Base-by-base conservation (phyloP, 2,113 vertebrate species). In the Entomyzon cyanotis region DNA sequence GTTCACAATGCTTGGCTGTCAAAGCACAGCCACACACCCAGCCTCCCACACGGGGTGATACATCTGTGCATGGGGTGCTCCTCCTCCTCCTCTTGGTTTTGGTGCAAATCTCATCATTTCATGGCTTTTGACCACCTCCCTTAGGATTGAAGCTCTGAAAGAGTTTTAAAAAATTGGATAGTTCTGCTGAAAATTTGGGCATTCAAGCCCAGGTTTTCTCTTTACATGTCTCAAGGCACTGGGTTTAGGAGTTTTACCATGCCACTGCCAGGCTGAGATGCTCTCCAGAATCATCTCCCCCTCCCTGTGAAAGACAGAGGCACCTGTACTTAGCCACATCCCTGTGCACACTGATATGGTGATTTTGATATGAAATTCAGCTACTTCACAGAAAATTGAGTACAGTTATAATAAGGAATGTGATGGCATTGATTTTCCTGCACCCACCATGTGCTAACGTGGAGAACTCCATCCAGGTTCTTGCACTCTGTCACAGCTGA, bases 331-430 rank as follows among this genome's bases (percentile, higher is more conserved):
- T 33, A 39, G 12, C 3, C 31, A n/a, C 7, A 18, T 20, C 1
- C 1, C 27, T 79, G 16, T 79, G 23, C 35, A 27, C 3, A 4
- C 9, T 23, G 16, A 9, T 1, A 1, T 5, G 9, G 4, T 53
- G 25, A 56, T 56, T 49, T 64, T 39, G 49, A 33, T 31, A 58
- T 3, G 1, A 76, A 90, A 70, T 53, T 55, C 37, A 77, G 15
- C 15, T 65, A 9, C n/a, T 69, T 83, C 25, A 49, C 22, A 27
- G n/a, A 52, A 76, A 68, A 85, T 15, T 3, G 0, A 16, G 20
- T 44, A 5, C 35, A 56, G 14, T 47, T 71, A n/a, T 28, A 53
- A 28, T 8, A 33, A 80, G 5, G 15, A 39, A 33, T 33, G 23
- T 7, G 7, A 18, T 3, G 3, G 28, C 12, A 80, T 58, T 74